Evolutionary conservation across 2,113 vertebrate genomes (phyloP).

Genomic region (Rattus rattus): DNA sequence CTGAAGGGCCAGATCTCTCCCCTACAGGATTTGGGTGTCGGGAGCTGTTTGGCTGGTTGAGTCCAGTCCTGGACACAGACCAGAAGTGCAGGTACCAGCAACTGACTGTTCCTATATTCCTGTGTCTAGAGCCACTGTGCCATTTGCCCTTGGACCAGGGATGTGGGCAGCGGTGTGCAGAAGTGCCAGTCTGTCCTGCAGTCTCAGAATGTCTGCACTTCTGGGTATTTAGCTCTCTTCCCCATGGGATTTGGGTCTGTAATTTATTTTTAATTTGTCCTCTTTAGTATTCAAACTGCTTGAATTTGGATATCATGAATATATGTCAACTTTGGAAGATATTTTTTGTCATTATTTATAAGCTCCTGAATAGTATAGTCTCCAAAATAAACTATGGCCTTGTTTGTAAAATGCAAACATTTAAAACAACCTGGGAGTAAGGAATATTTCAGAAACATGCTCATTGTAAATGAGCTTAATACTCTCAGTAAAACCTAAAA

Average conservation of each 20-base stretch:
- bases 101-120: too few relatives aligned
- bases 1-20: too few relatives aligned
- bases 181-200: too few relatives aligned
- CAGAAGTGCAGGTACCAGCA: too few relatives aligned
- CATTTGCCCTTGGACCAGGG: too few relatives aligned
- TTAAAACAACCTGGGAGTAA: not conserved
- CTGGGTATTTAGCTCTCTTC: too few relatives aligned
- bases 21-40: too few relatives aligned
- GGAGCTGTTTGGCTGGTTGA: too few relatives aligned
- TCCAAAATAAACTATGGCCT: not conserved
- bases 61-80: too few relatives aligned
- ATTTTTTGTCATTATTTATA: not conserved
- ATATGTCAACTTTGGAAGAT: not conserved
- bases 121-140: too few relatives aligned
- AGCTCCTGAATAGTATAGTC: not conserved
- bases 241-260: not conserved
- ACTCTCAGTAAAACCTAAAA: not conserved
- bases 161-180: too few relatives aligned
- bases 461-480: not conserved
- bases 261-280: not conserved
- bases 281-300: not conserved
- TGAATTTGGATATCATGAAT: not conserved
- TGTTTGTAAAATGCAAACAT: not conserved
- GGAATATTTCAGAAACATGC: not conserved
- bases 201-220: too few relatives aligned